Conservation (phyloP, 2,113 vertebrate genomes). For the Heterochromis multidens region DNA sequence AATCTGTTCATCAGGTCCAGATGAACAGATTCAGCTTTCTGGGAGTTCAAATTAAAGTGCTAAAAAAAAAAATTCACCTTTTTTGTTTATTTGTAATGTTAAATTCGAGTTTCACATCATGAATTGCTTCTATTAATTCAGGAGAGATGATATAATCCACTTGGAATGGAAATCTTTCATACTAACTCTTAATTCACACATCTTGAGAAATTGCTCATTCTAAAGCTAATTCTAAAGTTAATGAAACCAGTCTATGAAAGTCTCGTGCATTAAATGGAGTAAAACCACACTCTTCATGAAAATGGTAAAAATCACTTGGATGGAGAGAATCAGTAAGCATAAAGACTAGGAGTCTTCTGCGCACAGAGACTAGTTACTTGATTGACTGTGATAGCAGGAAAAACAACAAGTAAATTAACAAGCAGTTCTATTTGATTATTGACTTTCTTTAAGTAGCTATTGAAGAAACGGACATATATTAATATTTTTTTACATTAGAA, state of each 20-base stretch:
- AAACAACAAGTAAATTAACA: background rate
- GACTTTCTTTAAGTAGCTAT: too few relatives aligned
- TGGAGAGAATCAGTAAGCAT: background rate
- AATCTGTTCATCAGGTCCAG: too few relatives aligned
- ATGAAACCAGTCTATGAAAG: background rate
- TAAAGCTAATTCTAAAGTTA: background rate
- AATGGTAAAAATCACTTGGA: background rate
- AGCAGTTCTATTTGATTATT: background rate
- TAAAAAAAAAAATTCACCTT: background rate
- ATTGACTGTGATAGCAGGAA: background rate
- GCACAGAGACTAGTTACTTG: background rate
- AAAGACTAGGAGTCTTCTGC: background rate
- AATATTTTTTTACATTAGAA: too few relatives aligned
- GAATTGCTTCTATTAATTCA: background rate
- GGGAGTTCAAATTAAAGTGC: background rate
- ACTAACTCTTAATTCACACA: background rate
- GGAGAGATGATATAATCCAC: background rate
- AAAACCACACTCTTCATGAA: background rate
- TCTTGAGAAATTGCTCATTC: background rate
- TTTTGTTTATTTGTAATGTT: background rate
- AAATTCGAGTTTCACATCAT: background rate
- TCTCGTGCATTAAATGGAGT: background rate
- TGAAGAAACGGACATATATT: too few relatives aligned
- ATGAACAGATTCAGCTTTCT: too few relatives aligned
- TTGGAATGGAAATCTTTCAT: background rate